phyloP scores from a whole-genome alignment of 35 echinoderm and acorn worm genomes.

The Hemicentrotus pulcherrimus region DNA sequence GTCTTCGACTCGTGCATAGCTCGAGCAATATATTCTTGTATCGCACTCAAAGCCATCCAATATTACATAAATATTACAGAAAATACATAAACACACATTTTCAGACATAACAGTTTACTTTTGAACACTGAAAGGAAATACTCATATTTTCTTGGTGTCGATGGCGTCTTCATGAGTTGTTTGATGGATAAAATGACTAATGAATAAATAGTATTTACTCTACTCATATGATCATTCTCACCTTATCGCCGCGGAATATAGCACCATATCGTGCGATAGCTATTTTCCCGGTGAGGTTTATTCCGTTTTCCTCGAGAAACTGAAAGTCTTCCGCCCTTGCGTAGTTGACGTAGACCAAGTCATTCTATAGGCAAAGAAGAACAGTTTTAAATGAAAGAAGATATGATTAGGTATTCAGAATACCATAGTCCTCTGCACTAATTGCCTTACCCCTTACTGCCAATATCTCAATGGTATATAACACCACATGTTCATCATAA shows the following conservation, averaged over 20 bases:
- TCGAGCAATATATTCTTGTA: too few species aligned
- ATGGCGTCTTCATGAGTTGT: too few species aligned
- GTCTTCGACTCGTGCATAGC: too few species aligned
- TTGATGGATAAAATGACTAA: too few species aligned
- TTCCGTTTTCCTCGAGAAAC: constrained; percentile 50
- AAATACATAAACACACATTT: too few species aligned
- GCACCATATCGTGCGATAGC: constrained; percentile 79
- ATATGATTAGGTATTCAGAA: background rate
- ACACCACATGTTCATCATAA: too few species aligned
- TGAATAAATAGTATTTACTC: too few species aligned
- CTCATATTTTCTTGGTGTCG: too few species aligned
- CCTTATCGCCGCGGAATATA: constrained; percentile 87
- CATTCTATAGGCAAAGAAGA: constrained; percentile 56
- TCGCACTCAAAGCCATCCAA: too few species aligned
- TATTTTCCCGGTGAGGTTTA: constrained; percentile 75
- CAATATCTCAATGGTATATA: background rate
- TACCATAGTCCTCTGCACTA: background rate
- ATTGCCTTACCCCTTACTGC: background rate
- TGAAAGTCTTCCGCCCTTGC: constrained; percentile 84
- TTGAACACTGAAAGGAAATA: too few species aligned
- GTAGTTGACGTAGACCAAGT: constrained; percentile 88
- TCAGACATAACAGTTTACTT: too few species aligned
- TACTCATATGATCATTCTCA: background rate
- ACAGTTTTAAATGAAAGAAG: constrained; percentile 2
- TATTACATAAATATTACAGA: too few species aligned